Conservation (phyloP, 2,113 vertebrate species). For the Pterocles orientalis region DNA sequence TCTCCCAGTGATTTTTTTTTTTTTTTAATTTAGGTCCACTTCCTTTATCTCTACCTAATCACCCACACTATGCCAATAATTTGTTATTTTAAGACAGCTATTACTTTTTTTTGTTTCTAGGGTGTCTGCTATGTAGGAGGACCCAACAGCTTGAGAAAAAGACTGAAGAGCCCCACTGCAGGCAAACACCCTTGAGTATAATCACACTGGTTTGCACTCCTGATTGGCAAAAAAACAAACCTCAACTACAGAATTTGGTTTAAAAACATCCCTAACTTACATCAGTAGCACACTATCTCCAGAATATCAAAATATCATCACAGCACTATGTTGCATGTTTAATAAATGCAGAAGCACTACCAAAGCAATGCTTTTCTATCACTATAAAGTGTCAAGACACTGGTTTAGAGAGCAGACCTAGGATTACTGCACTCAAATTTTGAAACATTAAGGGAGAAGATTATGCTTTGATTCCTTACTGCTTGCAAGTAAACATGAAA, state of each 20-base stretch:
- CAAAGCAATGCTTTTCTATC: neutral
- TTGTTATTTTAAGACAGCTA: neutral
- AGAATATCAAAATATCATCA: neutral
- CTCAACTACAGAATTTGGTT: neutral
- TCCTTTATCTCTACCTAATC: neutral
- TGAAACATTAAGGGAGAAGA: neutral
- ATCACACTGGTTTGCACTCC: neutral
- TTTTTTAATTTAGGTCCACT: neutral
- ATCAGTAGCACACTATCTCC: neutral
- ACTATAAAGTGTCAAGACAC: neutral
- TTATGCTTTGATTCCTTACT: neutral
- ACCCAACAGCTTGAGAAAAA: neutral
- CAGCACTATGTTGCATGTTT: neutral
- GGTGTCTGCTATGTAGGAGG: neutral
- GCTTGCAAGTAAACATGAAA: neutral
- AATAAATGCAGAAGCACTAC: neutral
- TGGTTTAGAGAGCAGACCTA: neutral
- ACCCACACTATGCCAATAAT: neutral
- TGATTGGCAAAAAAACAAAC: neutral
- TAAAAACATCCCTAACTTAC: neutral
- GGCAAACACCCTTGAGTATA: neutral
- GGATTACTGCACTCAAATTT: neutral
- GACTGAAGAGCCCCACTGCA: neutral
- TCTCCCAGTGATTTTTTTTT: neutral
- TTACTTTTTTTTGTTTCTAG: neutral